phyloP scores from a whole-genome alignment of 2,113 vertebrate genomes.

The Dascyllus trimaculatus region DNA sequence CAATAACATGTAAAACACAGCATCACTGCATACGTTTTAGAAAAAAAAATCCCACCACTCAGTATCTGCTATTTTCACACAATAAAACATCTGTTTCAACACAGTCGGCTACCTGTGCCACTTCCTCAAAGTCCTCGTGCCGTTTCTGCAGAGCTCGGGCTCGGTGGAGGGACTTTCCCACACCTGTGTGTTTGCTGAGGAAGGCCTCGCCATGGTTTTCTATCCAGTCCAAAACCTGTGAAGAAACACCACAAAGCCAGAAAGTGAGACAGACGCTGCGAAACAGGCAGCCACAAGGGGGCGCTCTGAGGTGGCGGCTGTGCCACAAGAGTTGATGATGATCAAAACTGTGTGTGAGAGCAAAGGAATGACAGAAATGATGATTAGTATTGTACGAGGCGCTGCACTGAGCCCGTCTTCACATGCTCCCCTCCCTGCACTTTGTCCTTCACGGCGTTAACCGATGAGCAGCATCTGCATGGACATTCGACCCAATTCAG shows the following conservation, averaged over 20 bases:
- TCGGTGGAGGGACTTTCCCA: constrained; percentile 97
- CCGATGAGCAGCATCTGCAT: constrained; percentile 69
- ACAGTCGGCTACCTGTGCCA: constrained; percentile 90
- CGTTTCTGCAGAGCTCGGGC: constrained; percentile 98
- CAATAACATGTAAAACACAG: no score
- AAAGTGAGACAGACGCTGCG: background rate
- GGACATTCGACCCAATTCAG: constrained; percentile 77
- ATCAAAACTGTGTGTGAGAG: constrained; percentile 1
- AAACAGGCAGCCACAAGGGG: constrained; percentile 36
- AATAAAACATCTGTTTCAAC: background rate
- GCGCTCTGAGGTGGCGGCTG: constrained; percentile 24
- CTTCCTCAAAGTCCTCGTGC: constrained; percentile 98
- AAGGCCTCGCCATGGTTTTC: constrained; percentile 99
- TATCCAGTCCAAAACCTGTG: constrained; percentile 98
- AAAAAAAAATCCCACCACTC: background rate
- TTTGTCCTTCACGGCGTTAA: constrained; percentile 37
- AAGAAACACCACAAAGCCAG: constrained; percentile 8
- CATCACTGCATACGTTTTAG: background rate
- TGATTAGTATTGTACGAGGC: constrained; percentile 7
- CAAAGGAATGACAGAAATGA: constrained; percentile 6
- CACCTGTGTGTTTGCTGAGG: constrained; percentile 98
- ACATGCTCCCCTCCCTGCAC: constrained; percentile 38
- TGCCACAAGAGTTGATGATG: background rate
- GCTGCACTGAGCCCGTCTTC: constrained; percentile 6
- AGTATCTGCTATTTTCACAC: background rate